Base-by-base conservation (phyloP, 2,888 invertebrate genomes). In the Cheilosia impressa region DNA sequence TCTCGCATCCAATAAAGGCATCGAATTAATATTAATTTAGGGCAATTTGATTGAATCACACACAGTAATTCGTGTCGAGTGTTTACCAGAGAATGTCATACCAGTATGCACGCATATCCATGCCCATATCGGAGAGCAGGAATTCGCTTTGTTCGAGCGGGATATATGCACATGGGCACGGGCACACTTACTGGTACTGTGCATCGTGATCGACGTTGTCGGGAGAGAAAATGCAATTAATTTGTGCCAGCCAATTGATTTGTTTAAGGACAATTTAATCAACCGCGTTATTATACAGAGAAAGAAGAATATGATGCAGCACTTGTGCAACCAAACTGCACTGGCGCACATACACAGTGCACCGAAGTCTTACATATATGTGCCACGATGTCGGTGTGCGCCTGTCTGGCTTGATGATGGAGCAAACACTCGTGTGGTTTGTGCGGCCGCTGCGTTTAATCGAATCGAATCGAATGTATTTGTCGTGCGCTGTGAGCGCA, bases 251-350 rank as follows among this genome's bases (percentile, higher is more conserved):
- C 90, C 91, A 91, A 91, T 91, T 92, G 91, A 91, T 91, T 92
- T 91, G 92, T 91, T 92, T 92, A 91, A 92, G 91, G 91, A 91
- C 91, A 92, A 91, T 91, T 91, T 91, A 91, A 91, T 91, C 90
- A 90, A 91, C 88, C 89, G 89, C 79, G 75, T 89, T 88, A 85
- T 85, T 85, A 85, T 84, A 75, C 77, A 75, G 65, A 62, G 66
- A 75, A 72, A 69, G 66, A 76, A 43, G 45, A 60, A 38, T 68
- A 62, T 69, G 77, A 41, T 52, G 60, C 55, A 19, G 66, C 71
- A 76, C 72, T 77, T 81, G 80, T 85, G 72, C 77, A 85, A 76
- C 62, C 45, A 62, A 71, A 75, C 24, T 69, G 69, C 60, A 62
- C 38, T 24, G 6, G n/a, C 22, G 60, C 34, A 19, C 15, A 45